phyloP scores from a whole-genome alignment of 2,888 invertebrate genomes.

The Synergus japonicus region DNA sequence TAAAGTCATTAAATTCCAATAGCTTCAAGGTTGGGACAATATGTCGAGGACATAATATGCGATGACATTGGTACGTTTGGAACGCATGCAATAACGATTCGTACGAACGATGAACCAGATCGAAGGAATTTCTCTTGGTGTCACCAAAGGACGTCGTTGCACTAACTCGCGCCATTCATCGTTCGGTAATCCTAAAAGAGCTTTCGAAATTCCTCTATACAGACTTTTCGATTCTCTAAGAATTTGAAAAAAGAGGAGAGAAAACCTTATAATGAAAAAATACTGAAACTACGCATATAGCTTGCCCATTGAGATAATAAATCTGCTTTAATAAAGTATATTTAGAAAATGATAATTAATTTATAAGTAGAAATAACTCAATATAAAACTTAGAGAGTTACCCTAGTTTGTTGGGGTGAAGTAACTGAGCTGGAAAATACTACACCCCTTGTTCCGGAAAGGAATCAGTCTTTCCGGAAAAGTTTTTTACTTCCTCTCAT shows the following conservation, averaged over 20 bases:
- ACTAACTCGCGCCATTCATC: neutral
- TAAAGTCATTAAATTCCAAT: constrained; percentile 16
- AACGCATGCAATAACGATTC: constrained; percentile 31
- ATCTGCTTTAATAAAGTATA: neutral
- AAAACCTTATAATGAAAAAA: neutral
- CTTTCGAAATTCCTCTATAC: neutral
- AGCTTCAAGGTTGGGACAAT: neutral
- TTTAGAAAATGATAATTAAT: neutral
- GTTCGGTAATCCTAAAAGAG: constrained; percentile 1
- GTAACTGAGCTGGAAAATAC: neutral
- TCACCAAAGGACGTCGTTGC: constrained; percentile 10
- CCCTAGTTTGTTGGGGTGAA: neutral
- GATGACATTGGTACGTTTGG: constrained; percentile 14
- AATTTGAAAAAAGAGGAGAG: neutral
- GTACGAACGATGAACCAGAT: constrained; percentile 11
- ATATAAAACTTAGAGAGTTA: neutral
- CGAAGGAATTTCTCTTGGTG: constrained; percentile 26
- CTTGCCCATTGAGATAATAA: neutral
- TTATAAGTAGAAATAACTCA: neutral
- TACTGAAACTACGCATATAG: too few species aligned
- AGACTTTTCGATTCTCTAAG: neutral
- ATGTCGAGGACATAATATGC: constrained; percentile 18
- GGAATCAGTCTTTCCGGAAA: neutral
- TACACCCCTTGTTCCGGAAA: neutral
- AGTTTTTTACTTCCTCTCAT: neutral